Conservation (phyloP, 2,797 vertebrate genomes). For the Rhynchonycteris naso region DNA sequence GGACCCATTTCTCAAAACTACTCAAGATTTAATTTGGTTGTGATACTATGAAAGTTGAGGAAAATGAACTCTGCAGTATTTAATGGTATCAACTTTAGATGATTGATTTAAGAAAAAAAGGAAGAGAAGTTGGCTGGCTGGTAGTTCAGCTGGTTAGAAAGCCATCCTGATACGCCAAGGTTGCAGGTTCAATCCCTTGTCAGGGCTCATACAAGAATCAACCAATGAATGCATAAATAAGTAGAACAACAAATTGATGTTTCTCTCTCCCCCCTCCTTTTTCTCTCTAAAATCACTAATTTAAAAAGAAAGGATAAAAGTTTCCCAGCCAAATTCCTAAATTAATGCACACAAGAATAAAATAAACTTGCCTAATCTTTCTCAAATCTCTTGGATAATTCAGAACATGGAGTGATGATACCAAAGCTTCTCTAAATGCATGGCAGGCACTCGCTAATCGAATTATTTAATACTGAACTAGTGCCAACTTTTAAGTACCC, state of each 20-base stretch:
- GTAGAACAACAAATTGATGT: too few relatives aligned
- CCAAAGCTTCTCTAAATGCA: slow-evolving; percentile 45
- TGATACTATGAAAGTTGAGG: slow-evolving; percentile 24
- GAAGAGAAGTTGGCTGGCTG: background rate
- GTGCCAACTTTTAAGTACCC: slow-evolving; percentile 23
- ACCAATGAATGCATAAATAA: too few relatives aligned
- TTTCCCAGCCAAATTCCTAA: slow-evolving; percentile 57
- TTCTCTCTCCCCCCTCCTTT: too few relatives aligned
- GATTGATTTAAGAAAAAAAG: slow-evolving; percentile 51
- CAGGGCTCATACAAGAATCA: too few relatives aligned
- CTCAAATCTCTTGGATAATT: slow-evolving; percentile 15
- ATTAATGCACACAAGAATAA: slow-evolving; percentile 54
- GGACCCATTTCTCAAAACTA: slow-evolving; percentile 30
- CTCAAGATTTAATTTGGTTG: slow-evolving; percentile 37
- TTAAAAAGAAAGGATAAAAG: background rate
- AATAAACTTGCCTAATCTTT: slow-evolving; percentile 53
- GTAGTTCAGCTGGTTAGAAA: too few relatives aligned
- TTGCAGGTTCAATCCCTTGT: too few relatives aligned
- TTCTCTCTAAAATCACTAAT: too few relatives aligned
- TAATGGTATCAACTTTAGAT: slow-evolving; percentile 45
- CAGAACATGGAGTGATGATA: background rate
- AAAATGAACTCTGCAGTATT: slow-evolving; percentile 44
- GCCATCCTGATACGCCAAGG: too few relatives aligned
- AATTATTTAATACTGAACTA: slow-evolving; percentile 38
- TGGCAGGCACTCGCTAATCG: slow-evolving; percentile 2